Evolutionary conservation across 1,140 invertebrate genomes (phyloP), one percentile per base, ranked within the genome.

Genomic region (Drosophila parvula): DNA sequence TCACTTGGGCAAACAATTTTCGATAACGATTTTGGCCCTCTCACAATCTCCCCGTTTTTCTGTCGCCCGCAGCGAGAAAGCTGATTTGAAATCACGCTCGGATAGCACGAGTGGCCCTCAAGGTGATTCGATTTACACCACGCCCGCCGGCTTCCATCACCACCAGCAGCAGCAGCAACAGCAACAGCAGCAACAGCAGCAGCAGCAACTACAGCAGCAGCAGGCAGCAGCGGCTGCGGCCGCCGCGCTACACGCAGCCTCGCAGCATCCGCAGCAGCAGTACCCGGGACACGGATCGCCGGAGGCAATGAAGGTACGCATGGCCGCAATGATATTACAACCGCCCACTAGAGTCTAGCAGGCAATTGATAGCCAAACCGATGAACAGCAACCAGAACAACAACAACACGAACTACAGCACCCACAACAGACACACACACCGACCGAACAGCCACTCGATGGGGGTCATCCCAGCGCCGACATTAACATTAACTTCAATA

Each of bases 321-420:
- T 95, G 90, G 95, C 95, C 88, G 95, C 95, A 90, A 95, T 96
- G 93, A 95, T 96, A 92, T 94, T 96, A 92, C 95, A 96, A 93
- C 95, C 95, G 75, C 95, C 95, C 92, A 96, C 95, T 94, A 95
- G 95, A 93, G 95, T 96, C 94, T 96, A 95, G 95, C 94, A 94
- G 91, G 90, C 91, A 92, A 90, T 91, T 83, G 90, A 90, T 89
- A 85, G 81, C 75, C 79, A 77, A 62, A 89, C 78, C 80, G 85
- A 83, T 68, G 80, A 80, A 81, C 83, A 79, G 65, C 69, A 76
- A 62, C 77, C 84, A 48, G 74, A 80, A 80, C 71, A 82, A 60
- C 71, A 82, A 60, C 69, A 79, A 68, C 62, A 74, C 53, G 51
- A 81, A 70, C 68, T 76, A 61, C 63, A 71, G 56, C 48, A 70